Base-by-base conservation (phyloP, 2,888 invertebrate species). In the Spisula subtruncata region DNA sequence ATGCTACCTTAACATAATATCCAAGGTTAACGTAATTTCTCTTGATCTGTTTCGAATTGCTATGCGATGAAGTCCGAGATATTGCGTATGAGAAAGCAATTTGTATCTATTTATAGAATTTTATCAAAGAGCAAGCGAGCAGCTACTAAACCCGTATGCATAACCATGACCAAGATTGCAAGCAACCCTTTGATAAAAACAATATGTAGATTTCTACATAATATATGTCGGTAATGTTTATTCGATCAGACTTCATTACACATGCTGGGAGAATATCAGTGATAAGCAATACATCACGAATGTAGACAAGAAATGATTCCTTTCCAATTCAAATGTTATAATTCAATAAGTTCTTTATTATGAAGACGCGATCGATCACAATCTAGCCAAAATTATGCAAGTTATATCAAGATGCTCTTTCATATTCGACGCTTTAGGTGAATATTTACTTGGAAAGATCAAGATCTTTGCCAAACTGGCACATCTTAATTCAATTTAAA, bases 291-390 rank as follows among this genome's bases (percentile, higher is more conserved):
- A 18, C 18, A 75, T 75, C 35, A 75, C 75, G 32, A 32, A 18
- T 18, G 2, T 75, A 75, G 75, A 75, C 75, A 75, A 35, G 4
- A 18, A 75, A 75, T 60, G 10, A 60, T 60, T 60, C 32, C 25
- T 79, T 18, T 41, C 29, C 32, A 79, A 79, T 51, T 81, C 46
- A 81, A 51, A 81, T 81, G 81, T 46, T 20, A 81, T 81, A 10
- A 46, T 81, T 81, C 48, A 25, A 81, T 48, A 46, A 25, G 14
- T 48, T 81, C 81, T 46, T 25, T 48, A 25, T 81, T 46, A 81
- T 35, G 46, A 81, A 81, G 12, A 81, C 48, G n/a, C 41, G 81
- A 81, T 81, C 48, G 81, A 81, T 46, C 48, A n/a, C 1, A 14
- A 32, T 32, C 75, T 35, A 75, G 75, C 5, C 75, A 32, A 32